phyloP scores from a whole-genome alignment of 1,140 invertebrate genomes.

The Drosophila bocki region DNA sequence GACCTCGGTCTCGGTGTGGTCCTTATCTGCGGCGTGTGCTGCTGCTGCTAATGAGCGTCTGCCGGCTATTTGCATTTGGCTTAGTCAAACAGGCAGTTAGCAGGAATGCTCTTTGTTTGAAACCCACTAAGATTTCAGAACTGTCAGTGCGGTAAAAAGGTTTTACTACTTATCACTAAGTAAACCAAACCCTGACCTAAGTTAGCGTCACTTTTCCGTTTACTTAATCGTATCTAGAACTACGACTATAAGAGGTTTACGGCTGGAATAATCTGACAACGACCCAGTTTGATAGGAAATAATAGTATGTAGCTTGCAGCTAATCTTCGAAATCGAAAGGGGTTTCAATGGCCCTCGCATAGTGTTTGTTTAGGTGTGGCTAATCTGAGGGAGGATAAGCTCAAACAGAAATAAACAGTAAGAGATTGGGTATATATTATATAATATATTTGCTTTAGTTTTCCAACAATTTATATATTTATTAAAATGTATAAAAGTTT shows the following conservation, averaged over 20 bases:
- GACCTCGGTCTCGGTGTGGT: constrained; percentile 55
- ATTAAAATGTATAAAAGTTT: too few relatives aligned
- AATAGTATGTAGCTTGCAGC: not conserved
- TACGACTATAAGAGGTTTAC: constrained; percentile 1
- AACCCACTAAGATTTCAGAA: not conserved
- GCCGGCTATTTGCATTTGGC: constrained; percentile 56
- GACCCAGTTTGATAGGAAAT: constrained; percentile 47
- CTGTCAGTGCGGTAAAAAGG: not conserved
- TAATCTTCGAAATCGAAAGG: constrained; percentile 45
- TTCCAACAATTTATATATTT: too few relatives aligned
- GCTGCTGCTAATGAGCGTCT: constrained; percentile 43
- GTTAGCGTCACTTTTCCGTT: constrained; percentile 3
- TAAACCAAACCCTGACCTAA: constrained; percentile 36
- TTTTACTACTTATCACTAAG: constrained; percentile 15
- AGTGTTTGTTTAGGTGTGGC: constrained; percentile 23
- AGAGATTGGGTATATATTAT: not conserved
- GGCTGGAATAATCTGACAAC: constrained; percentile 28
- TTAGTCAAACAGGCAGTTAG: constrained; percentile 44
- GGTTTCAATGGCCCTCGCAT: constrained; percentile 3
- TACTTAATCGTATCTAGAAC: not conserved
- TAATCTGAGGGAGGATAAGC: constrained; percentile 1
- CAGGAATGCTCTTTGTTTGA: constrained; percentile 26
- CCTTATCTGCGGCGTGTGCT: constrained; percentile 69
- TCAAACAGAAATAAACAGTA: not conserved
- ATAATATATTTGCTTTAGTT: not conserved